Percentiles rank a stretch among this genome's conserved stretches.
Conservation (phyloP, 2,113 vertebrate genomes). For the Theristicus caerulescens region DNA sequence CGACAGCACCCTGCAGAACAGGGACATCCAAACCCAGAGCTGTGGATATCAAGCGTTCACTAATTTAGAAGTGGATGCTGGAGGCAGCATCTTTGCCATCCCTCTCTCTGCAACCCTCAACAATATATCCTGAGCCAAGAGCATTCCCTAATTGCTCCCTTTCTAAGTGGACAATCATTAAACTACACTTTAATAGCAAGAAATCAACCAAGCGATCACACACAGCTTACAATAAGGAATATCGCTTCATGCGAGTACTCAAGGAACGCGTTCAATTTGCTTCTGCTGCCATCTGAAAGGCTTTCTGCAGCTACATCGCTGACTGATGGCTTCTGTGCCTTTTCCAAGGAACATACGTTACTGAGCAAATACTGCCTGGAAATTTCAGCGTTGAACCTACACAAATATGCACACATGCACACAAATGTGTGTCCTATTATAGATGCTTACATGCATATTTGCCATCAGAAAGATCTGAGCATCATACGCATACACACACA, state of each 20-base stretch:
- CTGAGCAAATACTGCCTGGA: constrained; percentile 57
- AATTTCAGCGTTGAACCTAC: not conserved
- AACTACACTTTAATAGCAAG: not conserved
- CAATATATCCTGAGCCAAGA: not conserved
- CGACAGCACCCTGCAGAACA: not conserved
- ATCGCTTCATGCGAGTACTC: not conserved
- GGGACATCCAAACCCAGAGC: rapidly evolving
- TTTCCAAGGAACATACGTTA: constrained; percentile 64
- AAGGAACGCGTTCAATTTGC: not conserved
- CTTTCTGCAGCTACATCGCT: constrained; percentile 5
- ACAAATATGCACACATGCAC: constrained; percentile 24
- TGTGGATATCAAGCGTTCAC: not conserved
- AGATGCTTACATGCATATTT: constrained; percentile 35
- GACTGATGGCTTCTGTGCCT: constrained; percentile 59
- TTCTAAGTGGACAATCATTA: constrained; percentile 42
- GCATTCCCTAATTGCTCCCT: not conserved
- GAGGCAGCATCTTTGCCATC: not conserved
- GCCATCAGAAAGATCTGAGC: constrained; percentile 50
- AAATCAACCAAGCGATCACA: not conserved
- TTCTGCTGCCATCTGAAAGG: constrained; percentile 45
- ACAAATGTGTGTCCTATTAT: constrained; percentile 23
- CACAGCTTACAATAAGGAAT: not conserved
- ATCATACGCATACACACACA: not conserved
- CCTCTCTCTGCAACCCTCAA: not conserved
- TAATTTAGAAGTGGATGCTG: not conserved